phyloP scores from a whole-genome alignment of 1,140 invertebrate genomes.

The Teleopsis dalmanni region DNA sequence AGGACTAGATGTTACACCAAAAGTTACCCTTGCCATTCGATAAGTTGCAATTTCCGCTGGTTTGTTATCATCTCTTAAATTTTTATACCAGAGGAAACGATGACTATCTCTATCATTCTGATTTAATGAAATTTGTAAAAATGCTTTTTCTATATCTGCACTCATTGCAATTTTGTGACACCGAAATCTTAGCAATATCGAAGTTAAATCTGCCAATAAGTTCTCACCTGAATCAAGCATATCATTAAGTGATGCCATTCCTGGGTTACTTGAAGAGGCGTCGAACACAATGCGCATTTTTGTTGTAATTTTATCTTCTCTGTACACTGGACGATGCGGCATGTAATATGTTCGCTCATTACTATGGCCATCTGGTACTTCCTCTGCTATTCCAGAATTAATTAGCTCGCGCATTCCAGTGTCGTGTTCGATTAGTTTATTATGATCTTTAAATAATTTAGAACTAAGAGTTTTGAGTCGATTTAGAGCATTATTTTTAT shows the following conservation, averaged over 20 bases:
- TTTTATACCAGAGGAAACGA: conserved; percentile 3
- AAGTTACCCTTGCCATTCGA: conserved; percentile 8
- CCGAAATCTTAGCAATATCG: not conserved
- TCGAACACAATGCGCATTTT: conserved; percentile 34
- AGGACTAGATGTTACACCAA: no score
- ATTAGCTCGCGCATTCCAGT: not conserved
- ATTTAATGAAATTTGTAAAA: conserved; percentile 1
- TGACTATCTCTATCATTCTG: not conserved
- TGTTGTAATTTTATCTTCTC: conserved; percentile 30
- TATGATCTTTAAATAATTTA: not conserved
- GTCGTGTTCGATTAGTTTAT: not conserved
- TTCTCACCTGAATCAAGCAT: not conserved
- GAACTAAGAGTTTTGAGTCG: not conserved
- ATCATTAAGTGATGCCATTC: not conserved
- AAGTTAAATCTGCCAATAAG: no score
- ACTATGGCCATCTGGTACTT: no score
- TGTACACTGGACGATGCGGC: no score
- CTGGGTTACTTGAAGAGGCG: conserved; percentile 22
- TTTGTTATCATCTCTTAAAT: no score
- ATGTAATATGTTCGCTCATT: conserved; percentile 25
- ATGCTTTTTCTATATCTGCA: conserved; percentile 3
- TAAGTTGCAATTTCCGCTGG: not conserved
- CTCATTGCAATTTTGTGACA: not conserved
- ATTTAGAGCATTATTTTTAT: not conserved
- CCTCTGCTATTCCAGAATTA: not conserved